Conservation (phyloP, 1,140 invertebrate species). For the Trichonephila clavipes region DNA sequence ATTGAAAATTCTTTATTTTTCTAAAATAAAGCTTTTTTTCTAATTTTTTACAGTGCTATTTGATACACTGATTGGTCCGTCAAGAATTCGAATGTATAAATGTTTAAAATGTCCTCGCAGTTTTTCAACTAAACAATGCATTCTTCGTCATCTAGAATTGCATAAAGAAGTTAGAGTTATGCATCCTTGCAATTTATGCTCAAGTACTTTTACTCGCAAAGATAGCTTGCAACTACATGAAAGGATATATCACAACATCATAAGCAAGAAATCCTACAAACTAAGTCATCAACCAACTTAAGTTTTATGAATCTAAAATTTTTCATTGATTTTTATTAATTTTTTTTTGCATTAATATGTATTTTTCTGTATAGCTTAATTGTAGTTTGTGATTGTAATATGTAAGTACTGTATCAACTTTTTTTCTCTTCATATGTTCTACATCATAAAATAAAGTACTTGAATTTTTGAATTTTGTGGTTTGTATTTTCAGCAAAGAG, state of each 20-base stretch:
- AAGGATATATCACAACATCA: background rate
- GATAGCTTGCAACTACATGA: constrained; percentile 18
- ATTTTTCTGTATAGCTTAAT: too few relatives aligned
- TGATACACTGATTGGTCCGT: background rate
- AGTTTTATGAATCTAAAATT: background rate
- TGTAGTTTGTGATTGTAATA: too few relatives aligned
- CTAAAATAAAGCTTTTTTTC: background rate
- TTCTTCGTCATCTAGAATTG: constrained; percentile 5
- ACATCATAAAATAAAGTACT: too few relatives aligned
- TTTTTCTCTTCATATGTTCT: too few relatives aligned
- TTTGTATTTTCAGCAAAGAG: too few relatives aligned
- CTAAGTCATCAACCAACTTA: background rate
- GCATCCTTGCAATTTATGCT: constrained; percentile 8
- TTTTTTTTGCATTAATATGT: too few relatives aligned
- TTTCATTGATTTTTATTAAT: too few relatives aligned
- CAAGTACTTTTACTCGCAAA: constrained; percentile 21
- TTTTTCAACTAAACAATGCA: background rate
- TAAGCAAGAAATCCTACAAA: background rate
- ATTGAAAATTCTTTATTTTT: too few relatives aligned
- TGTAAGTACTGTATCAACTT: too few relatives aligned
- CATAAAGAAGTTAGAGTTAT: constrained; percentile 20
- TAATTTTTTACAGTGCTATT: background rate
- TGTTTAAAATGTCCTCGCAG: background rate
- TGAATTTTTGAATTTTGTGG: too few relatives aligned
- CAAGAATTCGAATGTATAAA: background rate